Conservation (phyloP, 2,888 invertebrate genomes). For the Nomada goodeniana region DNA sequence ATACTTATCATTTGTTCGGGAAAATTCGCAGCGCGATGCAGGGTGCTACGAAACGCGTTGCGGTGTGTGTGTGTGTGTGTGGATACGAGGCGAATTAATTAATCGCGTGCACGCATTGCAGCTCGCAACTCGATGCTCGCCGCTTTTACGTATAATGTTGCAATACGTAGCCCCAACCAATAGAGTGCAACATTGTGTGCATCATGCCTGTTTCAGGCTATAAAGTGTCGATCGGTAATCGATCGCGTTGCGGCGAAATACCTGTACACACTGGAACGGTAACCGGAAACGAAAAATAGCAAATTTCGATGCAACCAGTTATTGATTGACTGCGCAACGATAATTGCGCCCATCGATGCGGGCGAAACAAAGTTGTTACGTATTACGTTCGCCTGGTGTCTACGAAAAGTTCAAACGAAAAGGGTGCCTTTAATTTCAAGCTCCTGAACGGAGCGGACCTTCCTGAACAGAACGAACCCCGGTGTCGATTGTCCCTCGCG, state of each 20-base stretch:
- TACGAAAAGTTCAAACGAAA: too few species aligned
- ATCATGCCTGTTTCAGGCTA: slow-evolving; percentile 19
- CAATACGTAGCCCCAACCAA: slow-evolving; percentile 33
- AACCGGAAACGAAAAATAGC: not conserved
- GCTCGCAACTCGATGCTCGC: slow-evolving; percentile 51
- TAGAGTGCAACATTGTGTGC: slow-evolving; percentile 39
- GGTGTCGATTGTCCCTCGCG: too few species aligned
- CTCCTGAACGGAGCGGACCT: too few species aligned
- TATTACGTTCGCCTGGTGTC: too few species aligned
- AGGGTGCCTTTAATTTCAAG: too few species aligned
- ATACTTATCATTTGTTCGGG: slow-evolving; percentile 26
- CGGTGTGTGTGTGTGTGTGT: not conserved
- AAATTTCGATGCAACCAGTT: not conserved
- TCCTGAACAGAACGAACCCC: too few species aligned
- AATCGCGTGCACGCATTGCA: slow-evolving; percentile 38
- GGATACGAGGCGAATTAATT: slow-evolving; percentile 46
- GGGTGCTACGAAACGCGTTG: not conserved
- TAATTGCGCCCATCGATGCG: too few species aligned
- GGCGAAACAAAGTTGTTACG: too few species aligned
- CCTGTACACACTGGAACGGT: slow-evolving; percentile 11
- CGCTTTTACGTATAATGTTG: slow-evolving; percentile 45
- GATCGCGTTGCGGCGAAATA: slow-evolving; percentile 21
- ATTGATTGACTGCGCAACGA: not conserved
- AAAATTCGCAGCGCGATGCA: slow-evolving; percentile 1
- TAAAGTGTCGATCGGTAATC: slow-evolving; percentile 40